phyloP scores from a whole-genome alignment of 2,888 invertebrate genomes.

The Balanococcus diminutus region DNA sequence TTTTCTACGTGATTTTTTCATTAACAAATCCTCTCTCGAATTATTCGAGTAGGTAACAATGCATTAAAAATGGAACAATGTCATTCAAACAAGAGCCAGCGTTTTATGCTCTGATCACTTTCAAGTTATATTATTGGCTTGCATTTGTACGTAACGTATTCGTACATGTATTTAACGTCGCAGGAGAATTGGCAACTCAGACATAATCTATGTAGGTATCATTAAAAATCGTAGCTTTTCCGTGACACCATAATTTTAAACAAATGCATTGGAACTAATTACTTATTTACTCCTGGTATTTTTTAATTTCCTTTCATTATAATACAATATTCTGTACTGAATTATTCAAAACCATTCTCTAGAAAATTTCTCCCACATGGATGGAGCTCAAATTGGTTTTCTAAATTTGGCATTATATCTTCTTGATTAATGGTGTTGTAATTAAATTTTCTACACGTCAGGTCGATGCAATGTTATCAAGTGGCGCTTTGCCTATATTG shows the following conservation, averaged over 20 bases:
- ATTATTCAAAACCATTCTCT: background rate
- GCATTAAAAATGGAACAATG: background rate
- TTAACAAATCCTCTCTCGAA: background rate
- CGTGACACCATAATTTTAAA: constrained; percentile 1
- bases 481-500: background rate
- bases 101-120: background rate
- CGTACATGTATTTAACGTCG: background rate
- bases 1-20: no score
- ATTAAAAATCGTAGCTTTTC: background rate
- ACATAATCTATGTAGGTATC: background rate
- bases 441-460: background rate
- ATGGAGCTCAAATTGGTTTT: background rate
- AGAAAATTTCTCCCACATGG: background rate
- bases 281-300: background rate
- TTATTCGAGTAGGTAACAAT: no score
- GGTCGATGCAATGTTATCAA: background rate
- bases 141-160: background rate
- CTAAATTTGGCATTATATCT: background rate
- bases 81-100: background rate
- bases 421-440: background rate
- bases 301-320: background rate
- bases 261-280: constrained; percentile 17
- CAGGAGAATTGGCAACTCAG: background rate
- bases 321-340: background rate
- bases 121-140: constrained; percentile 1